Evolutionary conservation across 2,113 vertebrate species (phyloP).

Genomic region (Paedocypris sp.): DNA sequence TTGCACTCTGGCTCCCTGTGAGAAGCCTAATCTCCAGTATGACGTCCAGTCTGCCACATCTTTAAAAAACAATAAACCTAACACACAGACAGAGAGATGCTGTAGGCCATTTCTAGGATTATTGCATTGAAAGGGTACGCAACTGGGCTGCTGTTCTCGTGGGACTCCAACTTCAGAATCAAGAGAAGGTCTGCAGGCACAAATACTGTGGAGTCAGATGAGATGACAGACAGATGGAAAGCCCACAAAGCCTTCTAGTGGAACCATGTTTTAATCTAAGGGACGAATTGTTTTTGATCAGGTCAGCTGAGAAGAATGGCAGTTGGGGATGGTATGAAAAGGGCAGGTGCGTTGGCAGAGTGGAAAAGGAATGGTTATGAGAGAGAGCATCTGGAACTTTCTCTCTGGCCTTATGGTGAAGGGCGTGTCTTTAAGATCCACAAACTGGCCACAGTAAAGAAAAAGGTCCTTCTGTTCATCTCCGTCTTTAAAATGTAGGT

Average conservation of each 20-base stretch:
- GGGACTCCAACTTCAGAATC: conserved; percentile 27
- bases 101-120: background rate
- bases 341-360: conserved; percentile 35
- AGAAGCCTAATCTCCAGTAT: conserved; percentile 6
- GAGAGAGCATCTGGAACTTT: conserved; percentile 13
- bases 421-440: conserved; percentile 30
- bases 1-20: conserved; percentile 4
- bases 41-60: conserved; percentile 20
- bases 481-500: conserved; percentile 11
- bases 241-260: conserved; percentile 5
- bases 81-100: background rate
- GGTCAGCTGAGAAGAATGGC: conserved; percentile 18
- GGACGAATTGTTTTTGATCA: conserved; percentile 5
- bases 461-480: conserved; percentile 24
- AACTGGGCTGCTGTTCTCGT: conserved; percentile 20
- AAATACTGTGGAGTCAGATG: conserved; percentile 2
- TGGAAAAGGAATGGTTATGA: background rate
- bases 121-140: background rate
- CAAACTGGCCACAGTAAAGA: conserved; percentile 12
- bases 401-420: conserved; percentile 12
- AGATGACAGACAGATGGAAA: conserved; percentile 13
- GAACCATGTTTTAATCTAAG: conserved; percentile 6
- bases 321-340: conserved; percentile 16
- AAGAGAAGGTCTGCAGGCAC: conserved; percentile 14
- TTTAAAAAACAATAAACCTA: background rate